Conservation (phyloP, 2,113 vertebrate species). For the Heliornis fulica region DNA sequence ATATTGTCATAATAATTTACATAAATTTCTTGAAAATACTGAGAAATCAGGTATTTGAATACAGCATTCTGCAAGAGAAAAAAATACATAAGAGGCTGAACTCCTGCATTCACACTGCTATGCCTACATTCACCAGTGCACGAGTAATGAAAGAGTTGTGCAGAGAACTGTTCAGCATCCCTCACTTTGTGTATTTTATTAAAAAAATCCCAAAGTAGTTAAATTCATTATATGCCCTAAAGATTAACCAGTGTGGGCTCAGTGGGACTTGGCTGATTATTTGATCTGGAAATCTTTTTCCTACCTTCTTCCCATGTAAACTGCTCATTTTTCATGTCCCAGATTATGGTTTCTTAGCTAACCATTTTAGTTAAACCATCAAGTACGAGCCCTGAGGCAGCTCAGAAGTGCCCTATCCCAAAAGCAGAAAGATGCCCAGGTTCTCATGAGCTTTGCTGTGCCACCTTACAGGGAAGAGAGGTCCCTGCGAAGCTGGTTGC, state of each 20-base stretch:
- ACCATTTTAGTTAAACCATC: accelerated
- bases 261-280: neutral
- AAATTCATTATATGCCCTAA: neutral
- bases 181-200: neutral
- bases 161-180: neutral
- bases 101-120: neutral
- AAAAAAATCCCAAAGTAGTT: neutral
- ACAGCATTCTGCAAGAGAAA: neutral
- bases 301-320: neutral
- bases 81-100: neutral
- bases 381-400: neutral
- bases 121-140: neutral
- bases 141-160: neutral
- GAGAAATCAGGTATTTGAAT: neutral
- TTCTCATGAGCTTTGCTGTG: neutral
- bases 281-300: neutral
- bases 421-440: no score
- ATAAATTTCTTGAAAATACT: neutral
- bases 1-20: neutral
- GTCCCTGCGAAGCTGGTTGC: neutral
- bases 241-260: neutral
- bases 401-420: neutral
- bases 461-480: accelerated
- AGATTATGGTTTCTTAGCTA: accelerated
- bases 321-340: neutral